Conservation (phyloP, 2,113 vertebrate species). For the Cheirogaleus medius region DNA sequence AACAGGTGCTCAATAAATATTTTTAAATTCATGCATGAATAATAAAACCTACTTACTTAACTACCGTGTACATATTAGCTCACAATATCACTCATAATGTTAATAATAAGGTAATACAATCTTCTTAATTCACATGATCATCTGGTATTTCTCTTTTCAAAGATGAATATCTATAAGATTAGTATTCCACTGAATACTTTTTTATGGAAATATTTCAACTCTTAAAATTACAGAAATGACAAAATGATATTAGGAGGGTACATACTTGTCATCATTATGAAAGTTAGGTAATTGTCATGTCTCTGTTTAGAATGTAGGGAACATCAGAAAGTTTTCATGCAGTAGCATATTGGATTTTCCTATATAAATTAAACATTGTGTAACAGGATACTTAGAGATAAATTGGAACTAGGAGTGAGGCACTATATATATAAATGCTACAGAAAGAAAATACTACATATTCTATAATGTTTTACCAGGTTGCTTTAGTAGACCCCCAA, state of each 20-base stretch:
- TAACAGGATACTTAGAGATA: background rate
- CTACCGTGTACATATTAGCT: background rate
- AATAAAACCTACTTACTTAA: constrained; percentile 14
- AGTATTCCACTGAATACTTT: background rate
- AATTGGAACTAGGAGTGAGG: background rate
- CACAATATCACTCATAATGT: background rate
- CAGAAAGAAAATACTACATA: background rate
- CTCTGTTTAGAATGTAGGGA: background rate
- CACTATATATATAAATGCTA: background rate
- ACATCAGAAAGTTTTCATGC: background rate
- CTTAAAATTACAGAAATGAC: constrained; percentile 22
- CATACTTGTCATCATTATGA: background rate
- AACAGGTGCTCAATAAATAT: background rate
- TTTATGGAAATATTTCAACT: constrained; percentile 17
- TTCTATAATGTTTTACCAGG: background rate
- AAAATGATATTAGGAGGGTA: background rate
- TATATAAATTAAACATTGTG: constrained; percentile 15
- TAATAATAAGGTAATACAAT: constrained; percentile 30
- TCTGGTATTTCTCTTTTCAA: constrained; percentile 34
- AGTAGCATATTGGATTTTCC: background rate
- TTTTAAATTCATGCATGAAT: constrained; percentile 9
- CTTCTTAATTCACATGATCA: background rate
- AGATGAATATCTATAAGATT: background rate
- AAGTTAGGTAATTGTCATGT: background rate
- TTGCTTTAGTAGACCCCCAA: background rate